Evolutionary conservation across 30 jellyfish, hydroid and myxozoan genomes (phyloP), one percentile per base, ranked within the genome.

Genomic region (Cassiopea andromeda): DNA sequence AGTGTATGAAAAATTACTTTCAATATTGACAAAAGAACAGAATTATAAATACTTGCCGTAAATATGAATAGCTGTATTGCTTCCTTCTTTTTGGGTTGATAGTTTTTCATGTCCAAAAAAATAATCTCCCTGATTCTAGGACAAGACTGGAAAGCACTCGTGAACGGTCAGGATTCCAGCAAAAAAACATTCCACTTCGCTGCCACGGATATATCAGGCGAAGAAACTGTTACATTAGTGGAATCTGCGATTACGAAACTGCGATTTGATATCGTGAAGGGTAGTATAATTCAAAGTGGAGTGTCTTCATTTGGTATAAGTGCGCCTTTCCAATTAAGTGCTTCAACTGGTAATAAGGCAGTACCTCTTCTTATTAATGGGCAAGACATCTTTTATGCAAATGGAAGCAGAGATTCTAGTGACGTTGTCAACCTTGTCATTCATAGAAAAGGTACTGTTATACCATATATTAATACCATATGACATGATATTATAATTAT

Each of bases 201-300:
- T 66, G 98, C 97, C 5, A 44, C 94, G 1, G 96, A 96, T 79
- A 88, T 85, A 13, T 98, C 99, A 16, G 98, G 97, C 1, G 94
- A 92, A 81, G 99, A 90, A 2, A 91, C 70, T 15, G 92, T 82
- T 54, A 87, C 94, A n/a, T 50, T 89, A 3, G 90, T 81, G 44
- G 97, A 89, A 48, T 43, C 92, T 27, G 84, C 88, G 1, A 82
- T 81, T 46, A 57, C 97, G 19, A 89, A 89, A 44, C 87, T 89
- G 16, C 85, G 78, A 54, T 80, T 89, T 61, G 97, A 89, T 43
- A 60, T 89, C 17, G 9, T 64, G 2, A 89, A 81, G 47, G 97
- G 97, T 7, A 75, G 97, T 38, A 80, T 89, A n/a, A 75, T 89
- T 2, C 97, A 89, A 82, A 85, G 94, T 14, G 94, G 89, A 17